Base-by-base conservation (phyloP, 2,113 vertebrate genomes). In the Ahaetulla prasina region DNA sequence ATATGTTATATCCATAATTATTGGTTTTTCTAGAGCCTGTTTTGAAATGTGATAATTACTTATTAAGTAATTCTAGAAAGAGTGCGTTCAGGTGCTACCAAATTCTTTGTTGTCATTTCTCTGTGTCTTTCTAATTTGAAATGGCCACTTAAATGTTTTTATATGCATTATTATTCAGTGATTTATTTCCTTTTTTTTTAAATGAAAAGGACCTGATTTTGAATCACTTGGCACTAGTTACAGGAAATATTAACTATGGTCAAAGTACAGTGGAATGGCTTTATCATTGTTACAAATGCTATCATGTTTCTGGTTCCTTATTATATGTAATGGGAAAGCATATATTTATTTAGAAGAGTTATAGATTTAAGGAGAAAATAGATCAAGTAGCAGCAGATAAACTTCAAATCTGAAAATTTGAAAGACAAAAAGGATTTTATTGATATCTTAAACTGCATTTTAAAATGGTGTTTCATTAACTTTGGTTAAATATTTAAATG, bases 81-180 rank as follows among this genome's bases (percentile, higher is more conserved):
- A 8, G 9, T 80, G 43, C 43, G n/a, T 80, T 80, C 35, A 80
- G n/a, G 35, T 43, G 74, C 74, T 80, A 43, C 74, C 18, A 80
- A 43, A 80, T 43, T 80, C 74, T 22, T 80, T 43, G 0, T 91
- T 80, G 0, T 90, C n/a, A 74, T 3, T 8, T 89, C 52, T 45
- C 88, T 47, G 63, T 92, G 0, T 4, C 60, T 52, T 35, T 80
- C 53, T 87, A 93, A 25, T 95, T 95, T 92, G 20, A 94, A 94
- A 90, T 50, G 0, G 0, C 10, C n/a, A 60, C 22, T 94, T 92
- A 86, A 95, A 57, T 30, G 85, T 22, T 14, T 92, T 14, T 90
- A 0, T 1, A 63, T 91, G 0, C 60, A 63, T 88, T 91, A 88
- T 85, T 63, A 84, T 45, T 60, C 39, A 14, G 4, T 30, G 68